Evolutionary conservation across 2,113 vertebrate species (phyloP).

Genomic region (Xiphophorus couchianus): DNA sequence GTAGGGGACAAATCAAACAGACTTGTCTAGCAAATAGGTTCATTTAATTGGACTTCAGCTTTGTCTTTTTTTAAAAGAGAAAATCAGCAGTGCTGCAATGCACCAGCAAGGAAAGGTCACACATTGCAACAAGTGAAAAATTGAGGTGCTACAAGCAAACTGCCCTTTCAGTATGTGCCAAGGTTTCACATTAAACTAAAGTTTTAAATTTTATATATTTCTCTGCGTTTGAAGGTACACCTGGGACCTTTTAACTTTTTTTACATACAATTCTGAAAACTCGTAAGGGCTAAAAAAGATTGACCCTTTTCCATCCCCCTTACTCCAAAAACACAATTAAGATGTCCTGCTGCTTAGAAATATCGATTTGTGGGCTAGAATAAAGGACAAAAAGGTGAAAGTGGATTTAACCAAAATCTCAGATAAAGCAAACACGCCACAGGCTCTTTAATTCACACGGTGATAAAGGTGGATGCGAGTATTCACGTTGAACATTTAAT

Average conservation of each 20-base stretch:
- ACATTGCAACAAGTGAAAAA: no score
- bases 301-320: not conserved
- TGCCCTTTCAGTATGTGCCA: not conserved
- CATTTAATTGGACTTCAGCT: not conserved
- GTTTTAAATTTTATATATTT: no score
- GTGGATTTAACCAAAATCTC: not conserved
- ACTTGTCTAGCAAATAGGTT: not conserved
- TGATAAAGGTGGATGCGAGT: conserved; percentile 12
- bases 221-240: no score
- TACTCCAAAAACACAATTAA: not conserved
- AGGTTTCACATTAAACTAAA: not conserved
- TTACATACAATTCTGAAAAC: no score
- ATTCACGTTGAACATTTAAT: conserved; percentile 42
- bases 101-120: not conserved
- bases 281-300: no score
- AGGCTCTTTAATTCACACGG: conserved; percentile 13
- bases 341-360: not conserved
- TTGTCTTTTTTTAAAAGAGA: not conserved
- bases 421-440: not conserved
- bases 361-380: not conserved
- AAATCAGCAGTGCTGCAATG: not conserved
- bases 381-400: not conserved
- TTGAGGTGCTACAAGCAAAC: no score
- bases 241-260: no score
- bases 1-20: not conserved